A percentile compares a stretch with the other conserved stretches of the same genome.
Evolutionary conservation across 1,140 invertebrate genomes (phyloP).

Genomic region (Paraescarpia echinospica): DNA sequence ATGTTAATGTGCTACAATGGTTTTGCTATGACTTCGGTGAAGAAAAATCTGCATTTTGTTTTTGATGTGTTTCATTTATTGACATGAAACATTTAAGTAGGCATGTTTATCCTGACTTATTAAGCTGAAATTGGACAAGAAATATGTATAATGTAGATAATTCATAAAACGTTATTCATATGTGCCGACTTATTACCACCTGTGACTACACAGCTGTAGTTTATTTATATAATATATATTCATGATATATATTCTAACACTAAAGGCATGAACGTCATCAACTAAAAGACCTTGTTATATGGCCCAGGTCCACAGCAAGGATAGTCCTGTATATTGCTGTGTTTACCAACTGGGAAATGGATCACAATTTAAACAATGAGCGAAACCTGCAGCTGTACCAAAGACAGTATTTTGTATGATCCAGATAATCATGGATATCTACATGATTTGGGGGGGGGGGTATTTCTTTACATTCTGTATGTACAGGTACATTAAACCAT

Average conservation of each 20-base stretch:
- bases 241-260: background rate
- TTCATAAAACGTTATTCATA: background rate
- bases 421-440: background rate
- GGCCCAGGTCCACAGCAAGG: background rate
- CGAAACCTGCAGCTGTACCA: background rate
- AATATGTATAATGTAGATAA: no score
- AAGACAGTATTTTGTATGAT: background rate
- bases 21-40: background rate
- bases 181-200: background rate
- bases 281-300: background rate
- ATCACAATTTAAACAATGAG: background rate
- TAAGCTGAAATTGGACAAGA: background rate
- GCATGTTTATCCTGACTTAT: background rate
- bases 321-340: background rate
- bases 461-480: slow-evolving; percentile 1
- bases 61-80: background rate
- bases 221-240: background rate
- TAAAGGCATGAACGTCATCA: background rate
- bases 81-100: background rate
- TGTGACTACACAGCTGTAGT: background rate
- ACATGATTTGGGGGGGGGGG: background rate
- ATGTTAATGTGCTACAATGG: background rate
- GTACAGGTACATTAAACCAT: background rate
- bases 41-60: background rate
- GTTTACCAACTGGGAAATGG: background rate